phyloP scores from a whole-genome alignment of 2,113 vertebrate genomes.

The Podocnemis expansa region DNA sequence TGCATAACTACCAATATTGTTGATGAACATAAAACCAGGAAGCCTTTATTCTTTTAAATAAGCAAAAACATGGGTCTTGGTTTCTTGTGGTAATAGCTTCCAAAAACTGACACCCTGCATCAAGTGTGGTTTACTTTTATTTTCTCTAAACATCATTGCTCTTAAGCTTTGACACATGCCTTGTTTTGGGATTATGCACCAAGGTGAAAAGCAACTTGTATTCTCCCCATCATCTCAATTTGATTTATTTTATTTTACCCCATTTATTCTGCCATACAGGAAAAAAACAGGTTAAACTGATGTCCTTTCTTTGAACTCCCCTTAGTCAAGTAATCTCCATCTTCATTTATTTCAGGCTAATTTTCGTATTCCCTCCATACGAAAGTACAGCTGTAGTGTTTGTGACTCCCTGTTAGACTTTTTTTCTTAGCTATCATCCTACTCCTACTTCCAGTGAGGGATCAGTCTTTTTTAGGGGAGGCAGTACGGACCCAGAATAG shows the following conservation, averaged over 20 bases:
- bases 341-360: background rate
- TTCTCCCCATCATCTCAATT: background rate
- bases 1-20: background rate
- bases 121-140: background rate
- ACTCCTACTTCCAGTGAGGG: background rate
- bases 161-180: background rate
- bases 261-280: fast-evolving
- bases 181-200: background rate
- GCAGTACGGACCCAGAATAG: background rate
- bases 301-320: background rate
- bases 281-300: background rate
- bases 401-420: background rate
- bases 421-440: background rate
- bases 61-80: background rate
- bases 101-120: background rate
- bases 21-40: background rate
- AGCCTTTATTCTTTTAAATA: background rate
- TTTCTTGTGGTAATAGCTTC: background rate
- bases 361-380: fast-evolving
- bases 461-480: background rate
- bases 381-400: background rate
- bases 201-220: background rate
- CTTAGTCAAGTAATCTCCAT: background rate
- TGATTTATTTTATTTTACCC: background rate
- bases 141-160: background rate